phyloP scores from a whole-genome alignment of 2,888 invertebrate genomes.

The Phengaris arion region DNA sequence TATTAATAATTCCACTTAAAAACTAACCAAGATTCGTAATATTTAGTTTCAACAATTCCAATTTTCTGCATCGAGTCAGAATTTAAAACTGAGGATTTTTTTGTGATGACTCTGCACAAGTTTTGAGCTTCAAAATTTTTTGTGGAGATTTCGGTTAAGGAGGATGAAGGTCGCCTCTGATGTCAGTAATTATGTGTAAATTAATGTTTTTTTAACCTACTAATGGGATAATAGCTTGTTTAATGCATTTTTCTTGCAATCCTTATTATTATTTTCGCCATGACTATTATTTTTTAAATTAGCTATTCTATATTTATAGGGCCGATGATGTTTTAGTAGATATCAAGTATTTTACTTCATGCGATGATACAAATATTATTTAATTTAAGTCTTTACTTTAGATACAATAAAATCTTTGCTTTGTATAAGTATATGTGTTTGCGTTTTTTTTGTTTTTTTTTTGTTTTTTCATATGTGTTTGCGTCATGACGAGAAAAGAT shows the following conservation, averaged over 20 bases:
- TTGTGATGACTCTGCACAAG: conserved; percentile 23
- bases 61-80: not conserved
- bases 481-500: no score
- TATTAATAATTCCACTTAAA: no score
- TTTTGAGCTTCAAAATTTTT: conserved; percentile 15
- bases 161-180: conserved; percentile 26
- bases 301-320: not conserved
- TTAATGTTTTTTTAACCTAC: conserved; percentile 27
- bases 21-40: no score
- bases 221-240: conserved; percentile 29
- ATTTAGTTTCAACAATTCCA: no score
- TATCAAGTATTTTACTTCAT: not conserved
- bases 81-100: not conserved
- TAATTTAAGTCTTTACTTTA: not conserved
- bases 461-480: not conserved
- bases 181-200: conserved; percentile 31
- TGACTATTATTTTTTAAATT: conserved; percentile 10
- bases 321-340: not conserved
- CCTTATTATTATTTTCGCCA: not conserved
- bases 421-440: no score
- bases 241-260: conserved; percentile 11
- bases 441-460: no score
- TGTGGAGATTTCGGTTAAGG: not conserved
- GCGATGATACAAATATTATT: not conserved
- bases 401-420: not conserved